These are phyloP conservation scores for Mimas tiliae DNA, from an alignment of 2,888 invertebrate species.

Conservation along the genomic window DNA sequence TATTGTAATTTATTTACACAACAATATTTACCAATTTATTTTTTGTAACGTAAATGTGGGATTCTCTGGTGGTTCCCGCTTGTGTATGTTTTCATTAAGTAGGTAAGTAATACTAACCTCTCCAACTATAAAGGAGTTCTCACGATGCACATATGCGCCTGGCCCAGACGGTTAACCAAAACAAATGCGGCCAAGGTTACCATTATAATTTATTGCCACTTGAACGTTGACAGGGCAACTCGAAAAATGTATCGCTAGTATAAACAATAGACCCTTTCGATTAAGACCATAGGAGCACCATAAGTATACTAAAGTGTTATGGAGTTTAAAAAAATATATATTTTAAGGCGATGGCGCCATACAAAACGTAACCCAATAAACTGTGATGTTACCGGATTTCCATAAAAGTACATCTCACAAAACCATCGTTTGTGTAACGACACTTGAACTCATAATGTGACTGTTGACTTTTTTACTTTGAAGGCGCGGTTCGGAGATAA, in stretches of 20 bases:
- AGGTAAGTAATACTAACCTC: constrained; percentile 37
- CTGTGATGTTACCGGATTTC: constrained; percentile 21
- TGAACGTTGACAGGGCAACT: constrained; percentile 67
- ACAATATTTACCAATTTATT: constrained; percentile 15
- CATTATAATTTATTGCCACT: constrained; percentile 81
- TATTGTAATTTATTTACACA: constrained; percentile 29
- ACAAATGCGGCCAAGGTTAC: constrained; percentile 80
- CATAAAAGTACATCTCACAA: constrained; percentile 37
- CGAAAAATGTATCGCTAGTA: constrained; percentile 62
- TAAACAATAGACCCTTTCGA: constrained; percentile 67
- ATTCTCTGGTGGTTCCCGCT: constrained; percentile 5
- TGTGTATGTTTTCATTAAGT: constrained; percentile 21
- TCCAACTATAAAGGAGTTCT: constrained; percentile 58
- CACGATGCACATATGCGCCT: constrained; percentile 73
- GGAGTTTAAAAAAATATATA: too few species aligned
- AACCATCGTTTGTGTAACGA: constrained; percentile 47
- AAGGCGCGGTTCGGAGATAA: constrained; percentile 70
- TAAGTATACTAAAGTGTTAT: constrained; percentile 46
- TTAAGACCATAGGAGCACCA: constrained; percentile 37
- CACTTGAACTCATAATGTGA: constrained; percentile 66
- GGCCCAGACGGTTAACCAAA: constrained; percentile 69
- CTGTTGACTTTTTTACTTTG: constrained; percentile 77
- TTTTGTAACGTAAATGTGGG: constrained; percentile 14
- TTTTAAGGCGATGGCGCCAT: constrained; percentile 14
- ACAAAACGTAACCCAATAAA: constrained; percentile 19